A percentile compares a stretch with the other conserved stretches of the same genome.
Conservation (phyloP, 2,113 vertebrate genomes). For the Sinocyclocheilus grahami region DNA sequence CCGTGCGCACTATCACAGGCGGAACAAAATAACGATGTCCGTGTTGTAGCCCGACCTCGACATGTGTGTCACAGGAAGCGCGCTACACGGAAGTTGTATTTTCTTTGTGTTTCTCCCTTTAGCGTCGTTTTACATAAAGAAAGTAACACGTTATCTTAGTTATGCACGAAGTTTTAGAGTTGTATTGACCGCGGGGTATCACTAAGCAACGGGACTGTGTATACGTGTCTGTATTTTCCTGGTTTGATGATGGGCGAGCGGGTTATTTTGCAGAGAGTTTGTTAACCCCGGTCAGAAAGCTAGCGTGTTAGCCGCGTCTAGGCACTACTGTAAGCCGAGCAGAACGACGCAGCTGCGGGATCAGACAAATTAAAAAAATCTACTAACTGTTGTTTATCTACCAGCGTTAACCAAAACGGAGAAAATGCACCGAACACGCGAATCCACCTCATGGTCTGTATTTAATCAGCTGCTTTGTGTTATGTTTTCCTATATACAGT, state of each 20-base stretch:
- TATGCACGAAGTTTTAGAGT: constrained; percentile 45
- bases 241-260: constrained; percentile 58
- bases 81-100: constrained; percentile 78
- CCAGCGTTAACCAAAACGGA: constrained; percentile 10
- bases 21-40: constrained; percentile 68
- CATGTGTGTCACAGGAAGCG: constrained; percentile 77
- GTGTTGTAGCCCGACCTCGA: constrained; percentile 69
- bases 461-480: constrained; percentile 1
- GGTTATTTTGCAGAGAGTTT: constrained; percentile 62
- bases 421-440: constrained; percentile 47
- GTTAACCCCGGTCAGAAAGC: constrained; percentile 56
- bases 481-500: background rate
- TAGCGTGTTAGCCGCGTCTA: constrained; percentile 40
- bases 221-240: background rate
- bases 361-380: constrained; percentile 36
- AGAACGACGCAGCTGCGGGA: constrained; percentile 42
- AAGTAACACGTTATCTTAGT: constrained; percentile 61
- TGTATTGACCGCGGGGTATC: background rate
- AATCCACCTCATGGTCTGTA: constrained; percentile 50
- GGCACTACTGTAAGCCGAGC: constrained; percentile 42
- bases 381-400: background rate
- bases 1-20: constrained; percentile 21
- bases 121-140: constrained; percentile 74
- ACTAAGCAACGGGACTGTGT: background rate
- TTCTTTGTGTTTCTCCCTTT: constrained; percentile 83